Conservation (phyloP, 1,140 invertebrate genomes). For the Grapholita molesta region DNA sequence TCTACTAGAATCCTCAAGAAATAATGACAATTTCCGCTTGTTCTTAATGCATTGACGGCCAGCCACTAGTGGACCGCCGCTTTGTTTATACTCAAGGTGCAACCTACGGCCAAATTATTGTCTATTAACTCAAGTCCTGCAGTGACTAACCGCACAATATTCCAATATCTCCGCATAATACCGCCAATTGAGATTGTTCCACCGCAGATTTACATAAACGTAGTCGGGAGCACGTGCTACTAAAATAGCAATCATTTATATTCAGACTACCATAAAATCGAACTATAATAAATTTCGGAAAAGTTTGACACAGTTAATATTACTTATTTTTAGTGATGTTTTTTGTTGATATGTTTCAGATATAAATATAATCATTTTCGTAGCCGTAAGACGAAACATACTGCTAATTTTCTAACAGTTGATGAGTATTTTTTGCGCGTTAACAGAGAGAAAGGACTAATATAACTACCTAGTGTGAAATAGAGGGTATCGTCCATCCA, state of each 20-base stretch:
- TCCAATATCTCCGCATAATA: slow-evolving; percentile 43
- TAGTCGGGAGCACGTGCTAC: slow-evolving; percentile 35
- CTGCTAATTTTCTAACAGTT: too few species aligned
- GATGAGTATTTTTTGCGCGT: too few species aligned
- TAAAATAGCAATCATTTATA: slow-evolving; percentile 35
- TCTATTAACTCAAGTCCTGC: slow-evolving; percentile 27
- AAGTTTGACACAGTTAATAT: not conserved
- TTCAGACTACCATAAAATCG: slow-evolving; percentile 10
- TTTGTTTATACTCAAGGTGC: slow-evolving; percentile 26
- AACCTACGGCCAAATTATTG: slow-evolving; percentile 26
- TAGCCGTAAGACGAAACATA: too few species aligned
- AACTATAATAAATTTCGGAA: not conserved
- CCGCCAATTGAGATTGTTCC: slow-evolving; percentile 38
- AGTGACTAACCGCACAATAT: slow-evolving; percentile 25
- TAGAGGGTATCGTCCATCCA: too few species aligned
- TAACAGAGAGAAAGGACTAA: too few species aligned
- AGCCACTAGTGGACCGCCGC: not conserved
- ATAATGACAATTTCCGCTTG: slow-evolving; percentile 11
- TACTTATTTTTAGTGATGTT: too few species aligned
- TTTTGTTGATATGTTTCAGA: too few species aligned
- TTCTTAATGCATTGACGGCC: not conserved
- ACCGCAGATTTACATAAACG: slow-evolving; percentile 50
- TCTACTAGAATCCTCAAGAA: not conserved
- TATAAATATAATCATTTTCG: too few species aligned
- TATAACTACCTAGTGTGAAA: too few species aligned